These are phyloP conservation scores for Hormaphis cornu DNA, from an alignment of 1,140 invertebrate species.

Conservation along the genomic window DNA sequence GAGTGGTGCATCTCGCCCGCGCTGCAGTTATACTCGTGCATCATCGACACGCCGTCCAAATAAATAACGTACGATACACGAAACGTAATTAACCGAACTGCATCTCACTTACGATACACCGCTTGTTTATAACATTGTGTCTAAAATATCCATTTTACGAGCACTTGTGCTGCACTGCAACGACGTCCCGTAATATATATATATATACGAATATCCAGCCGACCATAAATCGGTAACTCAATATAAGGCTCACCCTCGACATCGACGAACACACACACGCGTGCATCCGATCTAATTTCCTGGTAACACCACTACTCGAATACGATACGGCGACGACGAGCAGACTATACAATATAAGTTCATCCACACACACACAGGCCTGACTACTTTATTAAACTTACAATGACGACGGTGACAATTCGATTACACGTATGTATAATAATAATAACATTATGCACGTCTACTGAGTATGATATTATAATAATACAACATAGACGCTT, in stretches of 20 bases:
- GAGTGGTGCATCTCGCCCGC: too few relatives aligned
- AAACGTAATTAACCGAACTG: too few relatives aligned
- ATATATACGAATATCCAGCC: neutral
- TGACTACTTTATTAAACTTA: constrained; percentile 6
- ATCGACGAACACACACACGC: constrained; percentile 14
- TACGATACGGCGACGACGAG: neutral
- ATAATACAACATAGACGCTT: too few relatives aligned
- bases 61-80: neutral
- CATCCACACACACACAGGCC: neutral
- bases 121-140: too few relatives aligned
- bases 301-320: constrained; percentile 11
- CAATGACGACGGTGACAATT: neutral
- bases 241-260: constrained; percentile 28
- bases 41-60: too few relatives aligned
- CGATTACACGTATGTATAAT: neutral
- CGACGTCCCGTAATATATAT: neutral
- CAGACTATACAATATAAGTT: neutral
- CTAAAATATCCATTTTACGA: too few relatives aligned
- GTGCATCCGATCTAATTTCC: constrained; percentile 28
- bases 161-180: too few relatives aligned
- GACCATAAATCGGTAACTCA: constrained; percentile 26
- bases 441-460: neutral
- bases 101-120: neutral
- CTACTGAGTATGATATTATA: too few relatives aligned
- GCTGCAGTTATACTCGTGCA: too few relatives aligned